Evolutionary conservation across 2,888 invertebrate species (phyloP).

Genomic region (Polydrusus pterygomalis): DNA sequence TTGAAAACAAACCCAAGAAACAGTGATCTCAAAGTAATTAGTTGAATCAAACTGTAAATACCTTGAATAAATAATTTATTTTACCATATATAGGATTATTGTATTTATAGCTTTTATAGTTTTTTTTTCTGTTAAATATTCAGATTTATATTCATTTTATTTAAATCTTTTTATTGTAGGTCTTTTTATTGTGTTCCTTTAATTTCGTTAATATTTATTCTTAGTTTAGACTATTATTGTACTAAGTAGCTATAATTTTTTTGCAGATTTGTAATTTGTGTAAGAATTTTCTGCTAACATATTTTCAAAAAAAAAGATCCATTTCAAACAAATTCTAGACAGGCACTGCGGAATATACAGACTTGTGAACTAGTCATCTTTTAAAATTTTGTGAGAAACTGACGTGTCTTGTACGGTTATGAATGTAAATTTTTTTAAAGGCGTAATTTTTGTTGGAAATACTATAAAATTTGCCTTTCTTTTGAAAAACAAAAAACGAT

Average conservation of each 20-base stretch:
- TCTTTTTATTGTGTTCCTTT: conserved; percentile 50
- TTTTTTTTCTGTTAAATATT: conserved; percentile 42
- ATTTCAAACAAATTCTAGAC: no score
- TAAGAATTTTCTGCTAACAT: conserved; percentile 14
- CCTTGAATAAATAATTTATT: conserved; percentile 63
- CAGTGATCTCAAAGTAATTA: conserved; percentile 68
- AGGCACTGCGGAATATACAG: no score
- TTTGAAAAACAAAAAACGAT: no score
- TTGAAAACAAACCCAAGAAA: conserved; percentile 58
- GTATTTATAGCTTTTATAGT: conserved; percentile 25
- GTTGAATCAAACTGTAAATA: conserved; percentile 62
- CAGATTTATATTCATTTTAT: conserved; percentile 42
- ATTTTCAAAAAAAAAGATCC: no score
- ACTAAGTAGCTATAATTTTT: conserved; percentile 10
- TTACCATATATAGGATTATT: conserved; percentile 51
- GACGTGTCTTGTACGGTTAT: no score
- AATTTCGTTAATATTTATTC: conserved; percentile 46
- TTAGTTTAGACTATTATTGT: conserved; percentile 6
- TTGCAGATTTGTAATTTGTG: conserved; percentile 32
- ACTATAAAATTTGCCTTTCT: no score
- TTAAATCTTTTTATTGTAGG: conserved; percentile 34
- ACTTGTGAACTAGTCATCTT: no score
- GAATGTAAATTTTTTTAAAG: no score
- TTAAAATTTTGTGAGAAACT: no score
- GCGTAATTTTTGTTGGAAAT: no score